Percentiles rank a stretch among this genome's conserved stretches.
These are phyloP conservation scores for Pammene fasciana DNA, from an alignment of 2,888 invertebrate genomes.

Conservation along the genomic window DNA sequence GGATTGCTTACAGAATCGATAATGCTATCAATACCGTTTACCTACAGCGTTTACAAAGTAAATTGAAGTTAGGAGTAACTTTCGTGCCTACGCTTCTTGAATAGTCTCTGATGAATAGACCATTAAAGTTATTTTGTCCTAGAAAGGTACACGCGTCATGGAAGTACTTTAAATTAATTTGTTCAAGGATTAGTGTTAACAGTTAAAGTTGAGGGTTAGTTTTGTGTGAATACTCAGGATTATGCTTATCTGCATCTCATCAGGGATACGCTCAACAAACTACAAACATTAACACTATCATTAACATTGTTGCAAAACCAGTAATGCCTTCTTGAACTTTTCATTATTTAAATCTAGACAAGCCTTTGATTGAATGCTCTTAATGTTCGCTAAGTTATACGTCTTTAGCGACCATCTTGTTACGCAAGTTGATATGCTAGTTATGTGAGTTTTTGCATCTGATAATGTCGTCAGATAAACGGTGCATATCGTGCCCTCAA, in stretches of 20 bases:
- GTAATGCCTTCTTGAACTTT: neutral
- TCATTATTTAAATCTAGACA: slow-evolving; percentile 18
- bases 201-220: too few species aligned
- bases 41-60: slow-evolving; percentile 8
- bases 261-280: neutral
- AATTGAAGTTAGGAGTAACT: slow-evolving; percentile 4
- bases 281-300: too few species aligned
- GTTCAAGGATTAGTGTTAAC: too few species aligned
- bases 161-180: too few species aligned
- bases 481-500: slow-evolving; percentile 43
- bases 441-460: slow-evolving; percentile 42
- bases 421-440: slow-evolving; percentile 24
- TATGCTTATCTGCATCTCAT: too few species aligned
- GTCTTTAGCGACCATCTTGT: slow-evolving; percentile 22
- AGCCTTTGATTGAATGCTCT: slow-evolving; percentile 23
- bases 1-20: slow-evolving; percentile 12
- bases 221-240: too few species aligned
- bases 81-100: slow-evolving; percentile 1
- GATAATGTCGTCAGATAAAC: slow-evolving; percentile 54
- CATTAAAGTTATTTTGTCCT: neutral
- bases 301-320: slow-evolving; percentile 13
- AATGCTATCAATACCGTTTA: slow-evolving; percentile 18
- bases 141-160: neutral
- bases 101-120: neutral
- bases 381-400: slow-evolving; percentile 7